phyloP scores from a whole-genome alignment of 2,797 vertebrate species.

The Hemibagrus guttatus region DNA sequence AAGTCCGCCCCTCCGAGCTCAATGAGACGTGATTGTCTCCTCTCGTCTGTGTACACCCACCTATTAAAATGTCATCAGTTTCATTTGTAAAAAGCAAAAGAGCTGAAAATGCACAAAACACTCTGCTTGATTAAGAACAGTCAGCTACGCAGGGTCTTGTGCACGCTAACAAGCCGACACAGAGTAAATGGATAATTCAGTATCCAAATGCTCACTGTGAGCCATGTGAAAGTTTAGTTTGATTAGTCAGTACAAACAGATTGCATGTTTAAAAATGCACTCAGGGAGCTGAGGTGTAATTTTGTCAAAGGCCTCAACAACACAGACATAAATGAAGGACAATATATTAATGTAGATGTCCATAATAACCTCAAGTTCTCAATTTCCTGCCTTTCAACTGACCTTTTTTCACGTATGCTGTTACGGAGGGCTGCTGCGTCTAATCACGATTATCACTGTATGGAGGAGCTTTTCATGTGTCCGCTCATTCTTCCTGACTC shows the following conservation, averaged over 20 bases:
- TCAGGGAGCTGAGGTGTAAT: neutral
- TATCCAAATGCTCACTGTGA: constrained; percentile 28
- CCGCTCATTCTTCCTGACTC: constrained; percentile 15
- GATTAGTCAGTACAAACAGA: constrained; percentile 29
- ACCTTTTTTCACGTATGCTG: constrained; percentile 8
- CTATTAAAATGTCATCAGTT: constrained; percentile 72
- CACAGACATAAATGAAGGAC: constrained; percentile 5
- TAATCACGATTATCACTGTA: constrained; percentile 10
- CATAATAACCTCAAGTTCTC: neutral
- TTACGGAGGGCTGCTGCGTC: neutral
- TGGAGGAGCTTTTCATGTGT: constrained; percentile 22
- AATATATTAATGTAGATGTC: neutral
- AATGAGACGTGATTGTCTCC: constrained; percentile 69
- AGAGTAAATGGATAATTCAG: constrained; percentile 39
- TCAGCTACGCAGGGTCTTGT: constrained; percentile 41
- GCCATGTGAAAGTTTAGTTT: constrained; percentile 29
- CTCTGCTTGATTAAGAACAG: constrained; percentile 54
- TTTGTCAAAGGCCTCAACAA: constrained; percentile 15
- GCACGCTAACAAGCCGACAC: constrained; percentile 42
- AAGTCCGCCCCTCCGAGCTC: constrained; percentile 60
- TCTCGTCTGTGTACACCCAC: constrained; percentile 65
- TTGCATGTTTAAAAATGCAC: constrained; percentile 17
- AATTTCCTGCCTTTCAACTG: constrained; percentile 10
- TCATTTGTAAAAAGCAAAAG: constrained; percentile 65
- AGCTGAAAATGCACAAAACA: constrained; percentile 60